These are phyloP conservation scores for Ophiodon elongatus DNA, from an alignment of 2,113 vertebrate genomes.

Conservation along the genomic window DNA sequence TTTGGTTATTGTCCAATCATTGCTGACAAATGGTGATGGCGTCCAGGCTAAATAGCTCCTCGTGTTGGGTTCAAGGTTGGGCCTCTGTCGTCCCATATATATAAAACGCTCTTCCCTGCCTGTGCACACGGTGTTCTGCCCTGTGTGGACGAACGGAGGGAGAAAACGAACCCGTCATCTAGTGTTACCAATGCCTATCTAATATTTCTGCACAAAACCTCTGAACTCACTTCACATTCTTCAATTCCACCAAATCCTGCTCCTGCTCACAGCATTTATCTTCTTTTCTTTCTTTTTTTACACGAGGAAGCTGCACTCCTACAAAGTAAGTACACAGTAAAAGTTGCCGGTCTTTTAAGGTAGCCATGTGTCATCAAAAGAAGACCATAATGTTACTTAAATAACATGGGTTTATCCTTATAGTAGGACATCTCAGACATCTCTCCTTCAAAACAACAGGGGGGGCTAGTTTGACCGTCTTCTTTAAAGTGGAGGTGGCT, in stretches of 20 bases:
- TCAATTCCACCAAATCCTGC: slow-evolving; percentile 33
- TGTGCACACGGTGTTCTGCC: background rate
- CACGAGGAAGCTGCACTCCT: background rate
- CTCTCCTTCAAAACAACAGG: no score
- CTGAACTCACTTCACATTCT: slow-evolving; percentile 27
- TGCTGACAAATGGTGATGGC: slow-evolving; percentile 55
- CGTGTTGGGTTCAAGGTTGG: slow-evolving; percentile 60
- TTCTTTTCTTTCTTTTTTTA: background rate
- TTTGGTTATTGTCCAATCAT: slow-evolving; percentile 55
- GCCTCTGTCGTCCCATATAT: slow-evolving; percentile 23
- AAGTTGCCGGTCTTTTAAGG: background rate
- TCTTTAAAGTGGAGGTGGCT: background rate
- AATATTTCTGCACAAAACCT: slow-evolving; percentile 27
- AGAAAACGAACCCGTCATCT: slow-evolving; percentile 27
- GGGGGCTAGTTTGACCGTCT: no score
- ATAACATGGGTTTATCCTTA: background rate
- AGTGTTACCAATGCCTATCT: slow-evolving; percentile 21
- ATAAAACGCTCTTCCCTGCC: background rate
- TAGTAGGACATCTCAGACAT: background rate
- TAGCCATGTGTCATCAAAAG: background rate
- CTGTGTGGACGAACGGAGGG: background rate
- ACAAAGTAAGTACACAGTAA: background rate
- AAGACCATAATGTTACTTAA: background rate
- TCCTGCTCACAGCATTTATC: slow-evolving; percentile 23
- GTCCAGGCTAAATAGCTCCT: slow-evolving; percentile 41